Base-by-base conservation (phyloP, 2,113 vertebrate genomes). In the Coreoperca whiteheadi region DNA sequence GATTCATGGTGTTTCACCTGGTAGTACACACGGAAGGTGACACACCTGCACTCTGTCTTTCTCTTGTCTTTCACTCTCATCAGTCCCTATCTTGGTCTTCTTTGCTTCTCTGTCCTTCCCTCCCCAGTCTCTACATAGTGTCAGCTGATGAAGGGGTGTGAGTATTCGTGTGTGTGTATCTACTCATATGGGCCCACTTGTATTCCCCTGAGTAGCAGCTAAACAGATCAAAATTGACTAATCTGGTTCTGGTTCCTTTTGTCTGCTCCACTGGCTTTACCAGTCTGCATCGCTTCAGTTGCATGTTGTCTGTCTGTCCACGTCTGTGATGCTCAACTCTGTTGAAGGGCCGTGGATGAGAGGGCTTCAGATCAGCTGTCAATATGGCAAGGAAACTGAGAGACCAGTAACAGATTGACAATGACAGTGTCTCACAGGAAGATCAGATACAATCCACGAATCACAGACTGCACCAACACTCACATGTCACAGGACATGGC, bases 291-390 rank as follows among this genome's bases (percentile, higher is more conserved):
- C 46, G 43, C 63, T 80, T 87, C 65, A 53, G 63, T 73, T 28
- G 20, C 39, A 41, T 69, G 67, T 82, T 77, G 75, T 68, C 64
- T 65, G 75, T 74, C 77, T 46, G 87, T 85, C 82, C 82, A 21
- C 16, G 66, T 79, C 73, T 82, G 75, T 77, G 79, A 59, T 81
- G 69, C 81, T 79, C 75, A 18, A 56, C 70, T 87, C 69, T 51
- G 60, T 30, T 69, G 82, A 87, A 79, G 76, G 50, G 67, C 48
- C 86, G 70, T 74, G 78, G 72, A 85, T 76, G 81, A 81, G 75
- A 79, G 21, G 43, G 25, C 83, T 81, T 87, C 82, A 85, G 84
- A 91, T 86, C 86, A 90, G 59, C 77, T 85, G 85, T 90, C 91
- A 88, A 79, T 75, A 81, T 81, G 65, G 86, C 73, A 23, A 70